Base-by-base conservation (phyloP, 2,888 invertebrate genomes). In the Temnothorax ravouxi region DNA sequence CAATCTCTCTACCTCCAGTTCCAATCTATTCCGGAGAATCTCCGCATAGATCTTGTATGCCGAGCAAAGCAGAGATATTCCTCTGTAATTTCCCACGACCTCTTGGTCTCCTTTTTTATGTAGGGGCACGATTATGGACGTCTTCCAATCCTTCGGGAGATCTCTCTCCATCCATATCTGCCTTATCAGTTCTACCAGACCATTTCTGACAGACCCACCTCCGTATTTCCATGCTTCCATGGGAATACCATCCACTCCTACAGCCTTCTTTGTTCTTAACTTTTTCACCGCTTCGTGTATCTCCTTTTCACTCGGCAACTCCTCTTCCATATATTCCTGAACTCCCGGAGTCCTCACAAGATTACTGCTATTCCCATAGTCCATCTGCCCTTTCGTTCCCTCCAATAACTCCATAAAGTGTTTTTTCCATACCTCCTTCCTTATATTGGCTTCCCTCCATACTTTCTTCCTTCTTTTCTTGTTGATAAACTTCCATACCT, bases 11-110 rank as follows among this genome's bases (percentile, higher is more conserved):
- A 50, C 1, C 15, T 50, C 50, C 15, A 0, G 0, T 3, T 44
- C 11, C 3, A 44, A 0, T 9, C 44, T 44, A 11, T 11, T 44
- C 3, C 44, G 2, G 0, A 44, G 0, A 13, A 81, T 2, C 25
- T 44, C 21, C 0, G 44, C 56, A 2, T 81, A 72, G 3, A 81
- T 41, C 21, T 82, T 66, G 8, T 74, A 82, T 3, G 52, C 81
- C 9, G 81, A 44, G 18, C 47, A n/a, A 2, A 74, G 38, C 4
- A 82, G 21, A 1, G 21, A 62, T 13, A 82, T 72, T 0, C 64
- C 81, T 50, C 72, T 81, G 15, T 81, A 81, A 3, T 72, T 81
- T 34, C 11, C n/a, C 34, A 13, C 15, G 0, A 8, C 0, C 8
- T 47, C 15, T 1, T 13, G 2, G 8, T 61, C 69, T 1, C 61